Conservation (phyloP, 2,797 vertebrate genomes). For the Ataeniobius toweri region DNA sequence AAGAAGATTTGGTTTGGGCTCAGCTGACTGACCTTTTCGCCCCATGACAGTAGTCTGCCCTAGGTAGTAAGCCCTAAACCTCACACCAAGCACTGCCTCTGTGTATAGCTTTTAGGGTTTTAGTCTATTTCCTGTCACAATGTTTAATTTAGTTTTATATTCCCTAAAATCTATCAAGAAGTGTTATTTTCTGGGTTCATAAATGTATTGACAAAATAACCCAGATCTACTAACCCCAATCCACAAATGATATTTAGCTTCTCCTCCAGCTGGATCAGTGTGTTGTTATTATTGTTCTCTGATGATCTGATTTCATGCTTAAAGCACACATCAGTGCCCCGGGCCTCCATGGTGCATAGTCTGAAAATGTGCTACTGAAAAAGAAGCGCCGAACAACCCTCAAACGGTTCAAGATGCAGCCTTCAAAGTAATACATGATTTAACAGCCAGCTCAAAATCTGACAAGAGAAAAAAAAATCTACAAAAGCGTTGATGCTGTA, state of each 20-base stretch:
- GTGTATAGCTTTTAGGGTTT: not conserved
- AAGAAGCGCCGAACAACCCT: constrained; percentile 38
- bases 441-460: constrained; percentile 22
- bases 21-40: not conserved
- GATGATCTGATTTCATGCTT: constrained; percentile 63
- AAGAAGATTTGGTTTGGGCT: not conserved
- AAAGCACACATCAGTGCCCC: constrained; percentile 52
- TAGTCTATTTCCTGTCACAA: not conserved
- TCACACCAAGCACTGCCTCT: not conserved
- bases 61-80: not conserved
- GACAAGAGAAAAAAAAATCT: not conserved
- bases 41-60: not conserved
- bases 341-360: constrained; percentile 40
- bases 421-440: constrained; percentile 38
- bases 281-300: constrained; percentile 46
- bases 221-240: constrained; percentile 62
- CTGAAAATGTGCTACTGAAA: constrained; percentile 38
- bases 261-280: constrained; percentile 45
- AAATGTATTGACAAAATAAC: constrained; percentile 40
- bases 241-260: constrained; percentile 38
- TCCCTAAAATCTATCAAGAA: not conserved
- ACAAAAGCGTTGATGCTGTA: constrained; percentile 6
- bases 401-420: constrained; percentile 29
- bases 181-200: constrained; percentile 20
- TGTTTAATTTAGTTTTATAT: not conserved